Percentiles rank a stretch among this genome's conserved stretches.
Conservation (phyloP, 2,113 vertebrate genomes). For the Hydropotes inermis region DNA sequence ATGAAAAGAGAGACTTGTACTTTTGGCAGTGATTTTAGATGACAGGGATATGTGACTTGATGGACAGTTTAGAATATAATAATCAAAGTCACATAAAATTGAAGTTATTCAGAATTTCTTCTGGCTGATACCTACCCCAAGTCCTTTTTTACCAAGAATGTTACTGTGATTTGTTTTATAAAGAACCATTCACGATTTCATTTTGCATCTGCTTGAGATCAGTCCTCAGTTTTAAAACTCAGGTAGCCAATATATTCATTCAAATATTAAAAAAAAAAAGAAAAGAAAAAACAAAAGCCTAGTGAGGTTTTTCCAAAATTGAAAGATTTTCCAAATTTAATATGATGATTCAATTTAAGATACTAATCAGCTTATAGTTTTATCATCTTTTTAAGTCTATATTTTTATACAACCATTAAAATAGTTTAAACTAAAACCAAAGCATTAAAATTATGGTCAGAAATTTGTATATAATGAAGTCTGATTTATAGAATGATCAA, state of each 20-base stretch:
- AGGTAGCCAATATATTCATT: neutral
- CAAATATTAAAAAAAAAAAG: neutral
- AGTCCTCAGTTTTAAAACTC: neutral
- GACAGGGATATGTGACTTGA: neutral
- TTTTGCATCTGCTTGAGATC: neutral
- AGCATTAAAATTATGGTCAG: constrained; percentile 47
- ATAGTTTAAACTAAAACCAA: constrained; percentile 28
- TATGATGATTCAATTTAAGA: constrained; percentile 23
- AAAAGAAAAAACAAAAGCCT: neutral
- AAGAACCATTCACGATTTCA: neutral
- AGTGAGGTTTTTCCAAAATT: neutral
- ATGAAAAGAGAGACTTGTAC: neutral
- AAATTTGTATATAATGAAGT: constrained; percentile 4
- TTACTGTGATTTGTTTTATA: constrained; percentile 13
- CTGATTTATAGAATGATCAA: neutral
- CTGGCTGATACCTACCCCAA: neutral
- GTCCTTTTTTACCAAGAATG: neutral
- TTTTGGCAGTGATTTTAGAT: neutral
- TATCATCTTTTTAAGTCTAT: neutral
- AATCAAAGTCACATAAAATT: neutral
- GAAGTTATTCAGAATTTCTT: neutral
- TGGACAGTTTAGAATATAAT: neutral
- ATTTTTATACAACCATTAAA: constrained; percentile 52
- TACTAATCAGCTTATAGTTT: constrained; percentile 46
- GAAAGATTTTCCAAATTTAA: neutral